Base-by-base conservation (phyloP, 2,113 vertebrate genomes). In the Alexandromys fortis region DNA sequence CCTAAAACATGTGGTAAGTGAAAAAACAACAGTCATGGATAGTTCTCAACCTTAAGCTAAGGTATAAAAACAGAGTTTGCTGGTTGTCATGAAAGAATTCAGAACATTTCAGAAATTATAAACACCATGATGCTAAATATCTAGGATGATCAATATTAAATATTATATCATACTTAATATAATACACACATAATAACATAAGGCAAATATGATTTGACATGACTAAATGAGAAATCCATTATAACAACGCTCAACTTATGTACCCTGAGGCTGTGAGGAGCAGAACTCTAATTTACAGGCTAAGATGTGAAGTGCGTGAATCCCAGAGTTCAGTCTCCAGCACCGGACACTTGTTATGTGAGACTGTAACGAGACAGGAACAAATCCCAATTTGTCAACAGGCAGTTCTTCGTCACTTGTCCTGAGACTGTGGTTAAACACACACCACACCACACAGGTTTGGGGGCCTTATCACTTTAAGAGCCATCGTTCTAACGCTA, bases 1-100 rank as follows among this genome's bases (percentile, higher is more conserved):
- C 99, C 99, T 99, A 91, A 94, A 68, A 94, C 65, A n/a, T 33
- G 91, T 89, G 76, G 10, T 30, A 96, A 94, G 82, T 45, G 55
- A 42, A 70, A 89, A 96, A 89, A 49, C 14, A 28, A 11, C 28
- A 49, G 26, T 67, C 42, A 78, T 22, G 47, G 55, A 77, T 1
- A 49, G 7, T 61, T 63, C 83, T 70, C 11, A 30, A 79, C 47
- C 28, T 79, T 55, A 93, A 47, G 21, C 1, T 67, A 26, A 87
- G 35, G 45, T 24, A 58, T 47, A 22, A 10, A 58, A 30, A 83
- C 0, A 65, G 17, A 68, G 5, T 63, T 86, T 86, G 13, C 49
- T 92, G 45, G 70, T 3, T 75, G 35, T 63, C n/a, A 72, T 11
- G 5, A 30, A 22, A 93, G 19, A 90, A 49, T 73, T 38, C 3